Base-by-base conservation (phyloP, 35 echinoderm and acorn worm genomes). In the Stichopus chloronotus region DNA sequence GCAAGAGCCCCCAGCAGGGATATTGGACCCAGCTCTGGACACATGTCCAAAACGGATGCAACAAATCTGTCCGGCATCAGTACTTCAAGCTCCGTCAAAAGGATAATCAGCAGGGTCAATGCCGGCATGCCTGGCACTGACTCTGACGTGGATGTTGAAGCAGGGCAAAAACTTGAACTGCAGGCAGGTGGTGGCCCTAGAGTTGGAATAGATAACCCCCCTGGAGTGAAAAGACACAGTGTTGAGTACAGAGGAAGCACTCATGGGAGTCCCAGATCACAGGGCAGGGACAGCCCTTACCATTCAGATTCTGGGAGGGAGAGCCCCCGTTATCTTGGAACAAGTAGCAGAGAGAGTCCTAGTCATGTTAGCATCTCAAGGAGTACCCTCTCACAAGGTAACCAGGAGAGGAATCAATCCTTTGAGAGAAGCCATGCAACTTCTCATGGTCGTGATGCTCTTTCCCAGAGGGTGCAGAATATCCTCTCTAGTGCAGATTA, bases 51-150 rank as follows among this genome's bases (percentile, higher is more conserved):
- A 53, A 53, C 16, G 23, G 92, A 84, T 77, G 69, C 90, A 30
- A 72, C 22, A 22, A 79, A 79, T 79, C 14, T 43, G 12, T 93
- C 92, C 24, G 83, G 87, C 10, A 53, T 59, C 1, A 93, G 92
- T 61, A 93, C 92, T 0, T 93, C 92, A 3, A 93, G 92, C 84
- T 93, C 92, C 22, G 92, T 93, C 9, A 86, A 59, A 54, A 87
- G 71, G 8, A 93, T 93, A 25, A 93, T 93, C 81, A 65, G 74
- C 2, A 74, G 84, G n/a, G 93, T 94, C 59, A 85, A 83, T 63
- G 78, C 78, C 22, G 91, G 58, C 57, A 60, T 55, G 12, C 81
- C 92, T 6, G 92, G 90, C 23, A 24, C 90, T 22, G 90, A 91
- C n/a, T 91, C 76, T 0, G 71, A 58, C 78, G 12, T 57, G 20